Percentiles rank a stretch among this genome's conserved stretches.
Conservation (phyloP, 2,888 invertebrate genomes). For the Sisyra nigra region DNA sequence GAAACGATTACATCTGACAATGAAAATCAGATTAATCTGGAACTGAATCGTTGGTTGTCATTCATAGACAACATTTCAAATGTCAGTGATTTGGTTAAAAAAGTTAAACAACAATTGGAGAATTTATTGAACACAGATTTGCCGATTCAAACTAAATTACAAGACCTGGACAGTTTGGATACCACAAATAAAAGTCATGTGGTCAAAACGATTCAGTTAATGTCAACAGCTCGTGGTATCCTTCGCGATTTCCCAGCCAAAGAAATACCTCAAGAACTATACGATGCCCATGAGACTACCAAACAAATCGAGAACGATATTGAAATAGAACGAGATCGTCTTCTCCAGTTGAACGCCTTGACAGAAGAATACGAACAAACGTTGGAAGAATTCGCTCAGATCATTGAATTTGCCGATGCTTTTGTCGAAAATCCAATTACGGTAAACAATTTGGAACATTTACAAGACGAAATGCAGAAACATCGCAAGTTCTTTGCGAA, state of each 20-base stretch:
- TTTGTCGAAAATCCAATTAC: constrained; percentile 61
- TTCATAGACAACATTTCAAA: constrained; percentile 47
- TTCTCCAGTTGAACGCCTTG: constrained; percentile 55
- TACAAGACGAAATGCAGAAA: constrained; percentile 82
- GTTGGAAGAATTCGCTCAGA: constrained; percentile 70
- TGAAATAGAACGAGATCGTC: constrained; percentile 53
- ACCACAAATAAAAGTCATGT: constrained; percentile 43
- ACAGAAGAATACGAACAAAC: constrained; percentile 82
- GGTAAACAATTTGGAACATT: constrained; percentile 56
- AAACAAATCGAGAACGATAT: constrained; percentile 55
- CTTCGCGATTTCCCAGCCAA: constrained; percentile 52
- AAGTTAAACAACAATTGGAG: constrained; percentile 35
- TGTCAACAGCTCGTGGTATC: constrained; percentile 42
- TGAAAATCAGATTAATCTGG: constrained; percentile 36
- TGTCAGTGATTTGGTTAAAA: constrained; percentile 33
- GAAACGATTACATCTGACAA: constrained; percentile 46
- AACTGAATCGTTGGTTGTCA: constrained; percentile 52
- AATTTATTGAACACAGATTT: constrained; percentile 41
- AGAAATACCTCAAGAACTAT: constrained; percentile 50
- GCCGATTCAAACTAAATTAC: constrained; percentile 48
- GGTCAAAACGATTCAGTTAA: constrained; percentile 40
- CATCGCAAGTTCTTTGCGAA: constrained; percentile 81
- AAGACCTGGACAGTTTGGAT: constrained; percentile 54
- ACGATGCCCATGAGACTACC: constrained; percentile 45
- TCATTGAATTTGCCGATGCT: constrained; percentile 69